phyloP scores from a whole-genome alignment of 2,113 vertebrate species.

The Pavo muticus region DNA sequence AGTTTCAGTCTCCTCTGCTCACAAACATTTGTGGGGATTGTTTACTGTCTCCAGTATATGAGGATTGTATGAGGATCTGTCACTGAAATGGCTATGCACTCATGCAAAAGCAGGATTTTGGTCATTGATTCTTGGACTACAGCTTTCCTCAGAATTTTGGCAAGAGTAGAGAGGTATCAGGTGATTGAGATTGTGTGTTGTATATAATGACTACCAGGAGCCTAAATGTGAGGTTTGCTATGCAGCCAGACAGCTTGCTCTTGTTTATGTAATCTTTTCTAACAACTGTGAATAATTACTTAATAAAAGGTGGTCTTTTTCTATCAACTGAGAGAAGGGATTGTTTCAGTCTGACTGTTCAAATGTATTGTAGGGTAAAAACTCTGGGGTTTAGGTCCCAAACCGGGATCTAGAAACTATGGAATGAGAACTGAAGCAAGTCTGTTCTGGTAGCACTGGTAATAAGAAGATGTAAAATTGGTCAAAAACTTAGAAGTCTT shows the following conservation, averaged over 20 bases:
- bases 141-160: background rate
- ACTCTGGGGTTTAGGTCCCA: background rate
- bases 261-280: background rate
- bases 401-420: background rate
- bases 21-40: background rate
- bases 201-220: background rate
- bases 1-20: background rate
- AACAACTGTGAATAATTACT: background rate
- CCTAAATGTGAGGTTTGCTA: background rate
- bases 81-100: background rate
- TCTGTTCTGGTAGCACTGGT: background rate
- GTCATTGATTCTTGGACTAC: background rate
- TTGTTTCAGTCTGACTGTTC: background rate
- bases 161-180: background rate
- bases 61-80: background rate
- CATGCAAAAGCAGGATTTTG: background rate
- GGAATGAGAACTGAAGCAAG: rapidly evolving
- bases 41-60: background rate
- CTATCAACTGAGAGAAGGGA: background rate
- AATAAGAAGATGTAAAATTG: background rate
- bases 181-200: background rate
- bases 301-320: background rate
- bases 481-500: background rate
- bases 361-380: rapidly evolving
- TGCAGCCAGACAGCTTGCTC: background rate